Conservation (phyloP, 2,113 vertebrate genomes). For the Nibea albiflora region DNA sequence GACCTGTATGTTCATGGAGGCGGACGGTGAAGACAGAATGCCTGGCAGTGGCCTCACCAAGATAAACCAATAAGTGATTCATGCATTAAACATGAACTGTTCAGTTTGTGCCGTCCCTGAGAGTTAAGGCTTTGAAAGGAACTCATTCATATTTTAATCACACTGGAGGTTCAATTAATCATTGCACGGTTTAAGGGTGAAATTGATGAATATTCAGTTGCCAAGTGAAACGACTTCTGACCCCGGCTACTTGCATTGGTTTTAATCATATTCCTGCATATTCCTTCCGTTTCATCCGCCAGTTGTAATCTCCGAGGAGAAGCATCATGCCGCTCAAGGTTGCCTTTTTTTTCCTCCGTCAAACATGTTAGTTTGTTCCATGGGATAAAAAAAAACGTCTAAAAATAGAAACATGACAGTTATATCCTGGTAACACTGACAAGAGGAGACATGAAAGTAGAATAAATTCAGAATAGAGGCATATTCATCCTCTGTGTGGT, state of each 20-base stretch:
- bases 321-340: constrained; percentile 24
- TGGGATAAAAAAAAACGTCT: constrained; percentile 25
- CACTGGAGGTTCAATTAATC: constrained; percentile 80
- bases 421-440: constrained; percentile 36
- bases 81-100: constrained; percentile 76
- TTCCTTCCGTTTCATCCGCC: constrained; percentile 20
- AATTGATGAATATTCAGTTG: constrained; percentile 81
- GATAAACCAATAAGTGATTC: constrained; percentile 74
- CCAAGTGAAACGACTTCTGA: constrained; percentile 69
- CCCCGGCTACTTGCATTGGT: constrained; percentile 56
- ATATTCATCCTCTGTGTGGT: constrained; percentile 22
- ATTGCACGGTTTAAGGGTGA: constrained; percentile 76
- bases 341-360: constrained; percentile 32
- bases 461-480: too few species aligned
- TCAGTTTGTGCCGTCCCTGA: constrained; percentile 61
- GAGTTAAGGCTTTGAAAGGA: constrained; percentile 74
- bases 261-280: constrained; percentile 73
- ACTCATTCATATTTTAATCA: constrained; percentile 82
- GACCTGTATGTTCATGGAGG: background rate
- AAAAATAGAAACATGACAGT: constrained; percentile 30
- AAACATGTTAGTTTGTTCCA: constrained; percentile 17
- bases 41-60: constrained; percentile 53
- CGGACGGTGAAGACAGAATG: constrained; percentile 15
- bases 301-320: constrained; percentile 30
- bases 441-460: constrained; percentile 11